Evolutionary conservation across 1,140 invertebrate genomes (phyloP), one percentile per base, ranked within the genome.

Genomic region (Chrysoperla carnea): DNA sequence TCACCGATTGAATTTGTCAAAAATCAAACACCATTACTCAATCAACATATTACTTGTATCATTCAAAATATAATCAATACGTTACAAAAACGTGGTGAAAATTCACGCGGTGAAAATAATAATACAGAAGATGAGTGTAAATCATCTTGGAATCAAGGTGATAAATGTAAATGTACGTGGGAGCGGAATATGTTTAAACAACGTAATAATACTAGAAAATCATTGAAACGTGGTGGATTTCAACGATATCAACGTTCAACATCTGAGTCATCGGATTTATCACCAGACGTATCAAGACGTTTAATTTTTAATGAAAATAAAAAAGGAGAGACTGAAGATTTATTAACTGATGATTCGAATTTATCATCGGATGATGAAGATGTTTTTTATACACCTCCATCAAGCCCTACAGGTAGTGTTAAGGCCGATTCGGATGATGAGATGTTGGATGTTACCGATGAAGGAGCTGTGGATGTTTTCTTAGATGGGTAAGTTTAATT

Each of bases 351-450:
- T 35, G 33, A 42, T 41, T 49, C 50, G 37, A 48, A 44, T 43
- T 42, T 48, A 27, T 37, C 43, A 37, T 42, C 42, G 23, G 45
- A 44, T 43, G 50, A 52, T 43, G 60, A 60, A 3, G 61, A 64
- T 13, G 50, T 54, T 29, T 69, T 59, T 50, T 58, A 52, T 42
- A 77, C 75, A 31, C 73, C 75, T 5, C 65, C 67, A 12, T 61
- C 61, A 9, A 69, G 63, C 14, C 64, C 65, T 9, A 47, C 37
- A 38, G 27, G 42, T 17, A 39, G 48, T 36, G 40, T 44, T 7
- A 45, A 48, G 33, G 46, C 50, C 15, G 60, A 62, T 37, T 53
- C 54, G 23, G 52, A 61, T 42, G 56, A 58, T 15, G 50, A 53
- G 41, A 59, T 55, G 40, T 54, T 50, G 14, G 69, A 70, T 31